Evolutionary conservation across 2,113 vertebrate genomes (phyloP), one percentile per base, ranked within the genome.

Genomic region (Prolemur simus): DNA sequence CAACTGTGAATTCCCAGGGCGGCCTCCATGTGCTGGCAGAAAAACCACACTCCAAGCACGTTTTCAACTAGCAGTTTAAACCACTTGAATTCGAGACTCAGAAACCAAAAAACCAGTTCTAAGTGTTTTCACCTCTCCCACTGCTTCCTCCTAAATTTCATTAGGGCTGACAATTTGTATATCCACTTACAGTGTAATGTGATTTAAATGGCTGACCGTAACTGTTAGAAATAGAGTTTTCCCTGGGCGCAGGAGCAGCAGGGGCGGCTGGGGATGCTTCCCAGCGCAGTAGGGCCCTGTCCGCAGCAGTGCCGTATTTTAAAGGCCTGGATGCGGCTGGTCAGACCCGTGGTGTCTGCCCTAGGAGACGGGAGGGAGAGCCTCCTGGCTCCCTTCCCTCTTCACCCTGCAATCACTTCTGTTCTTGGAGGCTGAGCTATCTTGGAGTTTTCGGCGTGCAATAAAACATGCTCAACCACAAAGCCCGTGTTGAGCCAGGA

Each of bases 151-250:
- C 96, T 97, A 96, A 97, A 98, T 97, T 97, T 98, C 97, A 98
- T 97, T 98, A 97, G 95, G 92, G 90, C 97, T 96, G 95, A 98
- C 98, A 97, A 97, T 98, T 98, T 98, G 98, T 98, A 97, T 93
- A 97, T 97, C 97, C 97, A 92, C 92, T 98, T 97, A 98, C 69
- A 94, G 87, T 42, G 63, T 97, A 98, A 98, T 98, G 87, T 92
- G 97, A 98, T 97, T 98, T 97, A 78, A 98, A 95, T 95, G 96
- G 81, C 80, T 97, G 93, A 89, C 95, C 76, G 54, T 96, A 91
- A 92, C 96, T 93, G 87, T 92, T 78, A 87, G 89, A 81, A 60
- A 93, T 27, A 58, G 69, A 87, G 80, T 85, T 73, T 94, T 95
- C 90, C 84, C 54, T 18, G 87, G 60, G 89, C 0, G 14, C 39